Percentiles rank a stretch among this genome's conserved stretches.
Conservation (phyloP, 2,888 invertebrate genomes). For the Coelinius sp. region DNA sequence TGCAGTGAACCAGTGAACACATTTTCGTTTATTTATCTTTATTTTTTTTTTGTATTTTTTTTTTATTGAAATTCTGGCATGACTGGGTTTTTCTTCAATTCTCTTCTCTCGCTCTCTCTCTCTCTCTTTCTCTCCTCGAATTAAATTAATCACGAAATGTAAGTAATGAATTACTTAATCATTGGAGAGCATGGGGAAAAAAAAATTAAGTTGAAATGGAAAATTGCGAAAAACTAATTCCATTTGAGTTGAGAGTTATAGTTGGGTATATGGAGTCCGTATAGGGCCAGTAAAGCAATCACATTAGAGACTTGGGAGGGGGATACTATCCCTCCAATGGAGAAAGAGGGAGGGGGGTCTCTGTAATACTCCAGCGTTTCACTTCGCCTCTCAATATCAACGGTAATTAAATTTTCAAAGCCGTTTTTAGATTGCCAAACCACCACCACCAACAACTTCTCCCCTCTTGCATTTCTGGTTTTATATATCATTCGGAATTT, state of each 20-base stretch:
- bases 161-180: slow-evolving; percentile 3
- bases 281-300: slow-evolving; percentile 62
- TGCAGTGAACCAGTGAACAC: slow-evolving; percentile 19
- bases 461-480: slow-evolving; percentile 32
- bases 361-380: slow-evolving; percentile 11
- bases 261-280: slow-evolving; percentile 42
- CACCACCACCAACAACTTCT: slow-evolving; percentile 21
- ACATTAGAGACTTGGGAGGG: slow-evolving; percentile 57
- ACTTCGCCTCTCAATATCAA: slow-evolving; percentile 9
- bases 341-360: slow-evolving; percentile 26
- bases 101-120: too few species aligned
- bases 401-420: slow-evolving; percentile 4
- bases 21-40: background rate
- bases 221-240: slow-evolving; percentile 66
- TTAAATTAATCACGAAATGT: background rate
- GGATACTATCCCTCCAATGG: slow-evolving; percentile 23
- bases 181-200: background rate
- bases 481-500: slow-evolving; percentile 8
- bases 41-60: background rate
- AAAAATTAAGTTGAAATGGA: slow-evolving; percentile 21
- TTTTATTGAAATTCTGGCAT: background rate
- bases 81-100: background rate
- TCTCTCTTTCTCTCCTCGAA: background rate
- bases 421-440: slow-evolving; percentile 1
- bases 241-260: slow-evolving; percentile 55